Base-by-base conservation (phyloP, 1,140 invertebrate species). In the Heliconius nattereri region DNA sequence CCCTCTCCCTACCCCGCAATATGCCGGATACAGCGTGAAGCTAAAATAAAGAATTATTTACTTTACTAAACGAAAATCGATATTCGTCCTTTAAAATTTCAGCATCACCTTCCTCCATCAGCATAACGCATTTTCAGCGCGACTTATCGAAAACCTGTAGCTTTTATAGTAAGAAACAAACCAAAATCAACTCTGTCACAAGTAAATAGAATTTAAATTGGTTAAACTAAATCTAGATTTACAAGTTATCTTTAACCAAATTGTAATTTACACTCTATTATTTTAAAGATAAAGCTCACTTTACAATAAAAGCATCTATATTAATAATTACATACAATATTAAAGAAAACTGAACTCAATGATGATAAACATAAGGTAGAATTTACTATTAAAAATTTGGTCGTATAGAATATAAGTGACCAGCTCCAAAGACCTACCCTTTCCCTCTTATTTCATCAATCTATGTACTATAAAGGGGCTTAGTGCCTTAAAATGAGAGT, bases 81-180 rank as follows among this genome's bases (percentile, higher is more conserved):
- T 66, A 66, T 16, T 66, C 23, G 60, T 66, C 60, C 60, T 66
- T 66, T n/a, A 73, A 77, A 49, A 75, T 32, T 6, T 81, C 79
- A 81, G 23, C 7, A 70, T 35, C 79, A 37, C 19, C 71, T 6
- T 82, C 87, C 37, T 83, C 20, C 75, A 45, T 26, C n/a, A 45
- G 75, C 49, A 76, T 70, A 83, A 70, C 83, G 88, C 88, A 88
- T 87, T 92, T 91, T 89, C 90, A 90, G 88, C 88, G 87, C 82
- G 83, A 90, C 84, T 89, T 90, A 92, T 90, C 86, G 89, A 89
- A 87, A 87, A 92, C 91, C 90, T 92, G 91, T 92, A 88, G 91
- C 89, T 91, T 89, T 92, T 78, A 86, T 75, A 77, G 37, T 76
- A 49, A 23, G 20, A 1, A 20, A 1, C 81, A 85, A 26, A n/a